Percentiles rank a stretch among this genome's conserved stretches.
These are phyloP conservation scores for Monochamus alternatus DNA, from an alignment of 2,888 invertebrate genomes.

Conservation along the genomic window DNA sequence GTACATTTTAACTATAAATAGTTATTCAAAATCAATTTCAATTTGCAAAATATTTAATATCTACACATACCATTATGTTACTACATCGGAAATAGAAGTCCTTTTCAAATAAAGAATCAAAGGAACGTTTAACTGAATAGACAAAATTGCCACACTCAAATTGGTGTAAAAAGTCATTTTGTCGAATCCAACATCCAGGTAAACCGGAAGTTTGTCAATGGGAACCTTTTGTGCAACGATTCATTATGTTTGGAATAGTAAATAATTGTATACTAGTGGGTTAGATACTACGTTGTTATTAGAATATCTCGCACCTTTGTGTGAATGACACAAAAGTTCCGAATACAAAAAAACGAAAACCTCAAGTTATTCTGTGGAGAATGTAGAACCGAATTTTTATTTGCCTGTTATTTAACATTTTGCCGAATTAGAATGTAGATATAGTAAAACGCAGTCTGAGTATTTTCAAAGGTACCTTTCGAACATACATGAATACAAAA, in stretches of 20 bases:
- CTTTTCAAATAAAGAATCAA: conserved; percentile 14
- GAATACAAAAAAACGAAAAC: background rate
- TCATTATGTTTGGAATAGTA: conserved; percentile 46
- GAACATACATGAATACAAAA: no score
- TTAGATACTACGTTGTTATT: conserved; percentile 42
- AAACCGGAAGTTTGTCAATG: conserved; percentile 54
- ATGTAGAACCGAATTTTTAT: no score
- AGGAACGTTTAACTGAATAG: conserved; percentile 39
- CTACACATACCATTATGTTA: no score
- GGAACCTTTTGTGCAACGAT: conserved; percentile 50
- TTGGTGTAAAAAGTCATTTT: conserved; percentile 47
- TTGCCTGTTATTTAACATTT: no score
- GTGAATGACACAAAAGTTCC: conserved; percentile 41
- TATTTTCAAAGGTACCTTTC: no score
- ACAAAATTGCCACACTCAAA: conserved; percentile 45
- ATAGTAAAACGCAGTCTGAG: no score
- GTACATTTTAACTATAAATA: no score
- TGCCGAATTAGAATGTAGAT: no score
- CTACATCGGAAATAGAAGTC: conserved; percentile 30
- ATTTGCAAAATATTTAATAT: no score
- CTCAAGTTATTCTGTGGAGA: no score
- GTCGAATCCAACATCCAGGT: conserved; percentile 41
- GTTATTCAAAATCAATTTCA: no score
- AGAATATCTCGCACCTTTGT: conserved; percentile 49
- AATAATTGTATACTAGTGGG: conserved; percentile 47